phyloP scores from a whole-genome alignment of 2,113 vertebrate species.

The Zosterops japonicus region DNA sequence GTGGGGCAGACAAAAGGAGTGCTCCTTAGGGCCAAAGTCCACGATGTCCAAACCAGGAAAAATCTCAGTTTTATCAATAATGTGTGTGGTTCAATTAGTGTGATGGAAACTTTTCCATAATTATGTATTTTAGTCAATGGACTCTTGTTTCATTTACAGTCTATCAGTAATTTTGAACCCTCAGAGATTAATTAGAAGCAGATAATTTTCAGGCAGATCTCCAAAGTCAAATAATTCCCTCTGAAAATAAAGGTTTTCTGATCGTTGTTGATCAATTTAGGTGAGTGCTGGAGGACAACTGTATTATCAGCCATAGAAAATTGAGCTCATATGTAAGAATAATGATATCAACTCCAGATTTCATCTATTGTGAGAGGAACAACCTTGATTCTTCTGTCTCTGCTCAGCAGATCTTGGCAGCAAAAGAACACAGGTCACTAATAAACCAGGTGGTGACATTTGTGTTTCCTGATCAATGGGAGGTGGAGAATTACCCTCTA shows the following conservation, averaged over 20 bases:
- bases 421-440: not conserved
- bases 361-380: not conserved
- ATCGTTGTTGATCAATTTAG: not conserved
- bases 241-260: not conserved
- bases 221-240: not conserved
- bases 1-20: not conserved
- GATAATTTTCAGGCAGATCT: not conserved
- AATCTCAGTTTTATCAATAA: not conserved
- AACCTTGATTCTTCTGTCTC: not conserved
- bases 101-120: not conserved
- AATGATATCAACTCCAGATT: not conserved
- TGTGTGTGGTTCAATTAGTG: accelerated
- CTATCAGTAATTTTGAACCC: not conserved
- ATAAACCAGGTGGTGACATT: not conserved
- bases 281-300: not conserved
- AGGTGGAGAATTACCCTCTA: not conserved
- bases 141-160: not conserved
- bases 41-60: not conserved
- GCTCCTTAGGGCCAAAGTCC: not conserved
- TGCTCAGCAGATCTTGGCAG: not conserved
- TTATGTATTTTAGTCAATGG: not conserved
- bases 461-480: not conserved
- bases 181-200: not conserved
- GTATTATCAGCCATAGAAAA: not conserved
- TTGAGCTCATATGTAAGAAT: not conserved